A percentile compares a stretch with the other conserved stretches of the same genome.
These are phyloP conservation scores for Vollenhovia emeryi DNA, from an alignment of 1,140 invertebrate species.

Conservation along the genomic window DNA sequence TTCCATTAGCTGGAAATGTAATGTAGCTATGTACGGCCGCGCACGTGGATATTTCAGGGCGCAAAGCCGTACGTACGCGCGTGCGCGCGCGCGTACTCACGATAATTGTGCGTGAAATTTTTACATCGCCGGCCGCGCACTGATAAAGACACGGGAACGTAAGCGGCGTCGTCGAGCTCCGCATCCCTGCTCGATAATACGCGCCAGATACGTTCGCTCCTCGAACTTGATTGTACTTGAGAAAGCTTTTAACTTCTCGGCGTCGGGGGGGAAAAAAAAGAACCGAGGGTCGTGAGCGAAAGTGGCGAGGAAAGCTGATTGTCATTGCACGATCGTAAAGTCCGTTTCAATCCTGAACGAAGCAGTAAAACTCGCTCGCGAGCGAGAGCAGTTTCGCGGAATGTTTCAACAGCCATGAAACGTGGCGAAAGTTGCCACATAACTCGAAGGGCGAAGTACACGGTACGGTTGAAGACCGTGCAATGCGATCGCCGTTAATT, in stretches of 20 bases:
- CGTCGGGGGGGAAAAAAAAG: background rate
- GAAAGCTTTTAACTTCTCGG: conserved; percentile 26
- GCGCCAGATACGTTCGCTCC: background rate
- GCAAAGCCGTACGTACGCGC: background rate
- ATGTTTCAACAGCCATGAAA: conserved; percentile 69
- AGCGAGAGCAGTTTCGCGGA: conserved; percentile 56
- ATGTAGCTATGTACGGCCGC: conserved; percentile 61
- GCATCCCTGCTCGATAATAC: background rate
- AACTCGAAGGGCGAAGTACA: conserved; percentile 40
- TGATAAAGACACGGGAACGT: background rate
- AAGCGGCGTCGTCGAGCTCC: conserved; percentile 8
- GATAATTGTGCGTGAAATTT: conserved; percentile 62
- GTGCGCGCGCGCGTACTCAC: background rate
- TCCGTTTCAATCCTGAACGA: conserved; percentile 62
- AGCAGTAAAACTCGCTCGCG: conserved; percentile 62
- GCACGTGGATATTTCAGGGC: conserved; percentile 38
- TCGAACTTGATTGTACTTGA: conserved; percentile 18
- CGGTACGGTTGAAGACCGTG: background rate
- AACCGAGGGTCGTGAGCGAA: conserved; percentile 25
- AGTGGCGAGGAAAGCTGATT: conserved; percentile 56
- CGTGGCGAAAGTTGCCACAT: conserved; percentile 59
- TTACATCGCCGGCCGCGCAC: background rate
- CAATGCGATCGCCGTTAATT: conserved; percentile 51
- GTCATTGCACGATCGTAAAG: conserved; percentile 68
- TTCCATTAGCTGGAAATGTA: conserved; percentile 76